phyloP scores from a whole-genome alignment of 2,888 invertebrate genomes.

The Tubulanus polymorphus region DNA sequence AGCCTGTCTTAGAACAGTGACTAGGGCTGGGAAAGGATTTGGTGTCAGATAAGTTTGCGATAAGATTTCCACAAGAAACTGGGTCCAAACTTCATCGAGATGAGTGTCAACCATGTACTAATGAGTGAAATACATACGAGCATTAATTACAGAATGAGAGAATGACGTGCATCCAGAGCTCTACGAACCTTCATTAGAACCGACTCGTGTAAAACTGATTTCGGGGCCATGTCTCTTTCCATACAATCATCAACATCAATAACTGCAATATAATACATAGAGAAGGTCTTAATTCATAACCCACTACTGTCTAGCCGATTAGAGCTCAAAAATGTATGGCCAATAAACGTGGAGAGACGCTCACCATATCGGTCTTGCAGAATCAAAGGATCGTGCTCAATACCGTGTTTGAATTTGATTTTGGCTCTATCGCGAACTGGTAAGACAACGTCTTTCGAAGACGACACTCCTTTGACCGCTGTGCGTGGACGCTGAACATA shows the following conservation, averaged over 20 bases:
- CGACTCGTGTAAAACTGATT: constrained; percentile 34
- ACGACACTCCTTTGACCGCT: constrained; percentile 6
- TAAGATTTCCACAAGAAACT: constrained; percentile 34
- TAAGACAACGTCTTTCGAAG: neutral
- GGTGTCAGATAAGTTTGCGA: constrained; percentile 30
- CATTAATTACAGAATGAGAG: neutral
- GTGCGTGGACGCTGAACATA: constrained; percentile 26
- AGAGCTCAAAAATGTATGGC: too few relatives aligned
- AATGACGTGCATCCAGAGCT: neutral
- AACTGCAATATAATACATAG: constrained; percentile 22
- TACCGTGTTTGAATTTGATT: neutral
- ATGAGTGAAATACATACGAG: neutral
- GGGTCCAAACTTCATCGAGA: constrained; percentile 42
- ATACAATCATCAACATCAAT: constrained; percentile 32
- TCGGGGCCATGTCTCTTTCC: constrained; percentile 29
- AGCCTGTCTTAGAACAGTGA: constrained; percentile 30
- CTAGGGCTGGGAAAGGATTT: constrained; percentile 41
- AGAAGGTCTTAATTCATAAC: neutral
- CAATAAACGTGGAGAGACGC: too few relatives aligned
- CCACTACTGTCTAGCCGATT: too few relatives aligned
- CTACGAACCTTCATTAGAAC: constrained; percentile 36
- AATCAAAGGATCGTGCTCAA: neutral
- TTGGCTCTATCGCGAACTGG: neutral
- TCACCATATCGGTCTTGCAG: constrained; percentile 8
- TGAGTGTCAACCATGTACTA: constrained; percentile 47